Base-by-base conservation (phyloP, 2,113 vertebrate species). In the Plestiodon gilberti region DNA sequence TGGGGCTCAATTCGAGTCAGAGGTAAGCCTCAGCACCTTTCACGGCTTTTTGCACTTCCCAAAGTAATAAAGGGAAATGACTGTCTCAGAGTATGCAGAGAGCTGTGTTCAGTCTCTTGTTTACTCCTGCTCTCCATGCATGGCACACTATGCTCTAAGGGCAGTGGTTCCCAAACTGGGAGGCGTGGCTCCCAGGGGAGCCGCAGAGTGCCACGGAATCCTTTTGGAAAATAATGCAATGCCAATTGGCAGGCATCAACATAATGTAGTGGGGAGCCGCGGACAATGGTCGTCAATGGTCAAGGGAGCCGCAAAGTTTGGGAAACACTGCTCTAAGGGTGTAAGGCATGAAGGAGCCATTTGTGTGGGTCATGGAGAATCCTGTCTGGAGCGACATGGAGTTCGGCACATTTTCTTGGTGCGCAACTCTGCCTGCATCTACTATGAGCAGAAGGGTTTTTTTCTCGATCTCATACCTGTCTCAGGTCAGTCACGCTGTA, bases 391-490 rank as follows among this genome's bases (percentile, higher is more conserved):
- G 76, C 7, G 6, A 33, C 18, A 52, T 11, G 17, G 23, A 17
- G 33, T 30, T 25, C 20, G 18, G 30, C 6, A 22, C 0, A 11
- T 48, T 73, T 71, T 57, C 76, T 65, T 35, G 61, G 48, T 40
- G 22, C n/a, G 33, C 55, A 73, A 17, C 6, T 78, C 52, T 15
- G 35, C 25, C 35, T 70, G 65, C 35, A 35, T 78, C 38, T 57
- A 57, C 5, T 14, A 15, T 57, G 13, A 57, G 55, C 55, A 57
- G 55, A 11, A 17, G 11, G n/a, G 38, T 28, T 80, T 25, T 30
- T 20, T 22, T 43, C 38, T 33, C 33, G 17, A 62, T 2, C 35
- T 81, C 96, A 93, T 95, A 99, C 99, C 55, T 57, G 55, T 17
- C 15, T 57, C 55, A 57, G 55, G 55, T 57, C 69, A 38, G 69